Conservation (phyloP, 2,113 vertebrate genomes). For the Phalacrocorax brasilianus region DNA sequence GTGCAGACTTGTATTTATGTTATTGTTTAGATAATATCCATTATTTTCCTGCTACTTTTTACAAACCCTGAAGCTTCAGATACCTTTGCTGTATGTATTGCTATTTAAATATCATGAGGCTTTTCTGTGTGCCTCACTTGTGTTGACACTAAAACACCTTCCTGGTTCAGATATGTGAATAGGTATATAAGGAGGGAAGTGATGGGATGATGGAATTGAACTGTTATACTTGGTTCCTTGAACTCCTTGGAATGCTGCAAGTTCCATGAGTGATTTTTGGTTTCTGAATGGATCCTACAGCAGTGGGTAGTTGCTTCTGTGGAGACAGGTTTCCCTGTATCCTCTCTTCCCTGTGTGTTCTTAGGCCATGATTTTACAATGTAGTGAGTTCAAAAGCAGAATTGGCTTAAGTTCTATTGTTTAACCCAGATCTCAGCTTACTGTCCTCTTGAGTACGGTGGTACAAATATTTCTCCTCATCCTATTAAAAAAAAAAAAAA, state of each 20-base stretch:
- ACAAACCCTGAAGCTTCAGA: neutral
- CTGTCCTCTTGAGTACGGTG: neutral
- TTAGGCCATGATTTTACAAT: neutral
- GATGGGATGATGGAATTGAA: neutral
- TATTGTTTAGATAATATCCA: neutral
- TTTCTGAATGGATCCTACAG: neutral
- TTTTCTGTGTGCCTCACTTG: neutral
- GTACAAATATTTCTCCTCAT: neutral
- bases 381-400: neutral
- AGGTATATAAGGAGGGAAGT: neutral
- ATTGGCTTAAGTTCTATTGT: neutral
- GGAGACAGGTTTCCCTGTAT: neutral
- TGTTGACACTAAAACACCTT: neutral
- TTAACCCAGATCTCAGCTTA: neutral
- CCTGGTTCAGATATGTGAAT: neutral
- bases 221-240: neutral
- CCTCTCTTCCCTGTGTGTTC: neutral
- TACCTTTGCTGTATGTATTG: neutral
- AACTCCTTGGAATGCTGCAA: neutral
- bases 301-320: neutral
- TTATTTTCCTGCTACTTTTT: neutral
- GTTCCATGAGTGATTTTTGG: neutral
- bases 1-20: neutral
- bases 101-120: neutral
- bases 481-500: neutral